Percentiles rank a stretch among this genome's conserved stretches.
These are phyloP conservation scores for Speoplatyrhinus poulsoni DNA, from an alignment of 2,113 vertebrate genomes.

Conservation along the genomic window DNA sequence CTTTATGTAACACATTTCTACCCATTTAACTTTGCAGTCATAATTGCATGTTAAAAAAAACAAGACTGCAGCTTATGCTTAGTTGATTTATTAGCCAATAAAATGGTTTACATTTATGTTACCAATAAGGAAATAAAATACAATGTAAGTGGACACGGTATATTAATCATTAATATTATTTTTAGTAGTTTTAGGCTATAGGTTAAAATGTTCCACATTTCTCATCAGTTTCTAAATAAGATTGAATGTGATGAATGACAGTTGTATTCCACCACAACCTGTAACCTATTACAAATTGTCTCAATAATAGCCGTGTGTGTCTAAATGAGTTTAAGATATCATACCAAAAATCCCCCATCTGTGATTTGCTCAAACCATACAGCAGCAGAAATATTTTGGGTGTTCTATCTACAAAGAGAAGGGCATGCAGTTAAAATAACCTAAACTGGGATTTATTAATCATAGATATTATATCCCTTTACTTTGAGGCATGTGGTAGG, in stretches of 20 bases:
- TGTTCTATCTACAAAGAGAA: too few species aligned
- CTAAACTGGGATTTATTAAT: too few species aligned
- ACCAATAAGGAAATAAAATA: slow-evolving; percentile 13
- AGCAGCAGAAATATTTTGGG: too few species aligned
- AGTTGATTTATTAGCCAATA: too few species aligned
- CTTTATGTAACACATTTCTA: background rate
- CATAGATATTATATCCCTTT: too few species aligned
- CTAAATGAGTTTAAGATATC: background rate
- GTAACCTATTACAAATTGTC: background rate
- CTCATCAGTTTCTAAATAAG: background rate
- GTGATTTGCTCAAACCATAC: background rate
- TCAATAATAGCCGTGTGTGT: background rate
- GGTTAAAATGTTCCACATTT: slow-evolving; percentile 6
- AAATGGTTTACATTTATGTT: too few species aligned
- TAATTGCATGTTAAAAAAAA: too few species aligned
- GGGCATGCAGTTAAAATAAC: too few species aligned
- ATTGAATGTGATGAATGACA: background rate
- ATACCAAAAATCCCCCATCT: background rate
- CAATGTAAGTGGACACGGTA: slow-evolving; percentile 24
- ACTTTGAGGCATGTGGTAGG: too few species aligned
- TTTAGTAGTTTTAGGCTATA: background rate
- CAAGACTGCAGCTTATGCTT: too few species aligned
- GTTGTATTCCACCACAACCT: background rate
- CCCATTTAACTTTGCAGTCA: too few species aligned
- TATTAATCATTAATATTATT: slow-evolving; percentile 43